These are phyloP conservation scores for Syrphus vitripennis DNA, from an alignment of 2,888 invertebrate species.

Conservation along the genomic window DNA sequence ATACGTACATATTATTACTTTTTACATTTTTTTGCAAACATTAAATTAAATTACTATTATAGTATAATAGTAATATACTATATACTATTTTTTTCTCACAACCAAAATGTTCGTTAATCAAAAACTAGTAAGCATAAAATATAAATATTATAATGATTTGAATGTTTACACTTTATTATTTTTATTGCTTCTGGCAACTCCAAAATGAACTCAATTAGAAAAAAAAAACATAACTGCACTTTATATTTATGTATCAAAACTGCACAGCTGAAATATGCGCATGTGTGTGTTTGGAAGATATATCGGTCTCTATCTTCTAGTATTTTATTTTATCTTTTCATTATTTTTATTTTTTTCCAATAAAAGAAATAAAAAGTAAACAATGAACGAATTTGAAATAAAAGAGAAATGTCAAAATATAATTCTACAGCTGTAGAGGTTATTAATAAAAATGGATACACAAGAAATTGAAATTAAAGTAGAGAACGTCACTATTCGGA, in stretches of 20 bases:
- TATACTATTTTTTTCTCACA: no score
- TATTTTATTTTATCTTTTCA: background rate
- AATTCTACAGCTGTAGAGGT: background rate
- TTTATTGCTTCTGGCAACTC: constrained; percentile 5
- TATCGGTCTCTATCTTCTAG: background rate
- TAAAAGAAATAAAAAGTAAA: constrained; percentile 56
- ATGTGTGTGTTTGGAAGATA: background rate
- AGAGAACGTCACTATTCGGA: constrained; percentile 48
- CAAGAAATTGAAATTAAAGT: constrained; percentile 6
- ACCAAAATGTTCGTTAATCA: no score
- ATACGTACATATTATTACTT: no score
- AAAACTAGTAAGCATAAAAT: no score
- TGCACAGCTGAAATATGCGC: background rate
- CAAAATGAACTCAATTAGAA: background rate
- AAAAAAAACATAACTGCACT: background rate
- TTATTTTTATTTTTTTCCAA: background rate
- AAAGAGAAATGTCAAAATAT: constrained; percentile 56
- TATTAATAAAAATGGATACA: background rate
- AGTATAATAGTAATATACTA: no score
- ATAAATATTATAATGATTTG: no score
- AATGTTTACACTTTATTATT: no score
- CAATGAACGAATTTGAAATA: constrained; percentile 49
- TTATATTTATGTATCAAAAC: background rate
- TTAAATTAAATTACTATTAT: no score
- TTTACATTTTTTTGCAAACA: no score